These are phyloP conservation scores for Lasaia peninsularis DNA, from an alignment of 1,140 invertebrate genomes.

Conservation along the genomic window DNA sequence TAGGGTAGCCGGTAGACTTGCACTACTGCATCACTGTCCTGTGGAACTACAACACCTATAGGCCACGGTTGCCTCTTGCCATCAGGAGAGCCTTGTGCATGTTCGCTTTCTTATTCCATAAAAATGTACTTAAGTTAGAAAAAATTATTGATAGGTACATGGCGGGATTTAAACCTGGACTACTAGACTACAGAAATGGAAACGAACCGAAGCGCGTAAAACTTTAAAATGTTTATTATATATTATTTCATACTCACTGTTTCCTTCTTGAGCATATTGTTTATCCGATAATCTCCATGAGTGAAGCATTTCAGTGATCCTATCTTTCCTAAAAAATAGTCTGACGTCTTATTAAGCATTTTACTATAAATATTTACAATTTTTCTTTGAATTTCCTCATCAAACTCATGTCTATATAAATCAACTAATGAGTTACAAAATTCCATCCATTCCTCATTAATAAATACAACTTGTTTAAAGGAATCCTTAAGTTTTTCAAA, in stretches of 20 bases:
- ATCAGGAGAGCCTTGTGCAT: too few species aligned
- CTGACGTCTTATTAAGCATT: not conserved
- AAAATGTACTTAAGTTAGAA: too few species aligned
- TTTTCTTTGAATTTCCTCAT: not conserved
- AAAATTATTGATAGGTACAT: too few species aligned
- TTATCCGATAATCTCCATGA: constrained; percentile 28
- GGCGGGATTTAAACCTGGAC: too few species aligned
- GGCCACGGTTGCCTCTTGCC: too few species aligned
- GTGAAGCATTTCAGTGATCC: constrained; percentile 19
- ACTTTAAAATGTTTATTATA: too few species aligned
- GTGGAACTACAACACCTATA: too few species aligned
- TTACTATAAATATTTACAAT: not conserved
- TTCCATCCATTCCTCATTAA: not conserved
- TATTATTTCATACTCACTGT: constrained; percentile 17
- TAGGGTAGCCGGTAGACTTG: too few species aligned
- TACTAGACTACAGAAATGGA: too few species aligned
- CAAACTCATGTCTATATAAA: not conserved
- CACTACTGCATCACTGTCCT: too few species aligned
- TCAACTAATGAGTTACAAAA: not conserved
- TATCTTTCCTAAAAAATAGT: not conserved
- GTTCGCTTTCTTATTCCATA: too few species aligned
- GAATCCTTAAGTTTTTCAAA: not conserved
- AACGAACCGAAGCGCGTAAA: too few species aligned
- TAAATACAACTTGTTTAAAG: not conserved
- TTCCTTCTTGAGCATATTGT: constrained; percentile 23